These are phyloP conservation scores for Lagria hirta DNA, from an alignment of 2,888 invertebrate species.

Conservation along the genomic window DNA sequence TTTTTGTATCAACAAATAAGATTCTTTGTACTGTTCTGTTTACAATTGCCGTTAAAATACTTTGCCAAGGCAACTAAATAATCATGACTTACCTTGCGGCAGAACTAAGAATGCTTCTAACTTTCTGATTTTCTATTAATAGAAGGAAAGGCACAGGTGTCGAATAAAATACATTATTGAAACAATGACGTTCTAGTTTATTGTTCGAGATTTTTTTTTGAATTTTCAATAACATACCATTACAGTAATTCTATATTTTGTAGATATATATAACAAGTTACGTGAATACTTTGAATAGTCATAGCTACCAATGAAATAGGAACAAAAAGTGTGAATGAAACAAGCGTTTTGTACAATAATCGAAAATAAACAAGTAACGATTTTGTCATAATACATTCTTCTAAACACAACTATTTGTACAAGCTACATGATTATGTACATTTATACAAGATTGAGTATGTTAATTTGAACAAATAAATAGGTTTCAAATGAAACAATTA, in stretches of 20 bases:
- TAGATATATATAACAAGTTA: slow-evolving; percentile 39
- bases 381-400: slow-evolving; percentile 12
- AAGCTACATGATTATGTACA: slow-evolving; percentile 24
- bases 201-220: slow-evolving; percentile 38
- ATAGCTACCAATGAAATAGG: slow-evolving; percentile 34
- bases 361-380: slow-evolving; percentile 4
- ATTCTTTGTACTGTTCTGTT: too few species aligned
- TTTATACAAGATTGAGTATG: slow-evolving; percentile 22
- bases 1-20: too few species aligned
- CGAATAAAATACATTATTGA: slow-evolving; percentile 30
- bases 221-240: slow-evolving; percentile 48
- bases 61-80: too few species aligned
- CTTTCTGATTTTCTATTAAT: too few species aligned
- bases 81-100: too few species aligned
- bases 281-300: slow-evolving; percentile 15
- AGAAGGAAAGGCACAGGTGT: too few species aligned
- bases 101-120: too few species aligned
- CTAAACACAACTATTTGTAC: slow-evolving; percentile 23
- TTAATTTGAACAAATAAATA: slow-evolving; percentile 18
- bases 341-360: slow-evolving; percentile 24
- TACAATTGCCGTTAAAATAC: too few species aligned
- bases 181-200: slow-evolving; percentile 48
- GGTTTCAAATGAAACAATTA: slow-evolving; percentile 16
- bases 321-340: slow-evolving; percentile 31
- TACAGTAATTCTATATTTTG: slow-evolving; percentile 44